phyloP scores from a whole-genome alignment of 2,797 vertebrate genomes.

The Dryobates pubescens region DNA sequence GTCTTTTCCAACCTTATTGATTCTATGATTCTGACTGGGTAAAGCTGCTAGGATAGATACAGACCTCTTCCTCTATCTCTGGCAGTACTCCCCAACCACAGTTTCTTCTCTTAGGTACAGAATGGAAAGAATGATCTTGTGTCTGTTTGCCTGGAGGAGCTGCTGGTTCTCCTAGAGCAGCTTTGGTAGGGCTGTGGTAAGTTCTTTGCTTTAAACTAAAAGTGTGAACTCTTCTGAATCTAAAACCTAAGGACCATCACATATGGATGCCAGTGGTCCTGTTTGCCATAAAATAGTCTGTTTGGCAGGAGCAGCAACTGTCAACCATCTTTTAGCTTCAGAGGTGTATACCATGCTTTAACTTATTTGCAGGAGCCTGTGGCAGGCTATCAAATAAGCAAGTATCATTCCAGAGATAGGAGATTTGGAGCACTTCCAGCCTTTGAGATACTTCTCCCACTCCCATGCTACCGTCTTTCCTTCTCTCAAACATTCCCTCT shows the following conservation, averaged over 20 bases:
- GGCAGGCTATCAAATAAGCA: background rate
- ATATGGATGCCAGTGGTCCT: accelerated
- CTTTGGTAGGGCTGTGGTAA: background rate
- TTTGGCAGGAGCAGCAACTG: background rate
- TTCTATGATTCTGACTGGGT: too few relatives aligned
- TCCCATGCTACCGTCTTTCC: background rate
- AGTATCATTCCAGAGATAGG: background rate
- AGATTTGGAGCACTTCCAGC: slow-evolving; percentile 34
- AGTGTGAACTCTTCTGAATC: background rate
- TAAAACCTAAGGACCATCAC: background rate
- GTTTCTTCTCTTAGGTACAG: background rate
- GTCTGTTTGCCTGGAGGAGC: background rate
- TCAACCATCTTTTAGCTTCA: background rate
- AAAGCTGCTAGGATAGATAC: background rate
- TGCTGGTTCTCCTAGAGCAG: background rate
- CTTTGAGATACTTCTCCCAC: background rate
- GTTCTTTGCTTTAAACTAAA: background rate
- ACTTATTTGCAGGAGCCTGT: background rate
- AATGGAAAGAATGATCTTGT: background rate
- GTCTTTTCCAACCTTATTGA: too few relatives aligned
- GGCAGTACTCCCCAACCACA: background rate
- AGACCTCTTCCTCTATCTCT: background rate
- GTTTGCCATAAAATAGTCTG: background rate
- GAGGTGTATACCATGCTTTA: background rate
- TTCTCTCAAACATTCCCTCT: background rate